Base-by-base conservation (phyloP, 2,888 invertebrate genomes). In the Ceriagrion tenellum region DNA sequence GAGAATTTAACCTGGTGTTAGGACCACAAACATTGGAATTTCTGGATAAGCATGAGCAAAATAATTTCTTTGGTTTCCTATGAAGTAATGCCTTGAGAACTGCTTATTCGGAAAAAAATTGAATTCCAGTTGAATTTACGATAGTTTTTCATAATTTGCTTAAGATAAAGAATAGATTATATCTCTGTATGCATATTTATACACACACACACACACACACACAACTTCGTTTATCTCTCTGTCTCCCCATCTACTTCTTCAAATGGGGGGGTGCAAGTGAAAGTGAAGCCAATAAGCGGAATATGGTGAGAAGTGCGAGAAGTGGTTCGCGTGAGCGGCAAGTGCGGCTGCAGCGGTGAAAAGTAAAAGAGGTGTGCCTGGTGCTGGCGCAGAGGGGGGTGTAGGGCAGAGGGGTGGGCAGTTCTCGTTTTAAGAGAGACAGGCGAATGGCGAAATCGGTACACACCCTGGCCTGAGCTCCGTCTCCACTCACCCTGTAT, bases 401-500 rank as follows among this genome's bases (percentile, higher is more conserved):
- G 55, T 47, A n/a, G 89, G 89, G 26, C 13, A 16, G 63, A 16
- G 63, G 55, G 91, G 81, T 3, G 81, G 81, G 35, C 81, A 35
- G 69, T 69, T 59, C 20, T 59, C 13, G 4, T 20, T 59, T 20
- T 59, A 35, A 20, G 35, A 81, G 81, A 81, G 81, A 81, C 81
- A 81, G 93, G 93, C 93, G 69, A 93, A 93, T 93, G 93, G 93
- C 93, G 93, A 93, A 95, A 96, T 96, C 95, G 98, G 98, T 98
- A 98, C 98, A 98, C 98, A 98, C 98, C 98, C 98, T 98, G 97
- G 98, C 98, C 97, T 98, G 98, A 97, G 98, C 97, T 97, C 98
- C 97, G 97, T 98, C 98, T 97, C 98, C 98, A 98, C 98, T 99
- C 98, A 99, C 99, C 98, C 98, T 98, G 97, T 97, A 98, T 97